Percentiles rank a stretch among this genome's conserved stretches.
Conservation (phyloP, 2,113 vertebrate species). For the Semnornis frantzii region DNA sequence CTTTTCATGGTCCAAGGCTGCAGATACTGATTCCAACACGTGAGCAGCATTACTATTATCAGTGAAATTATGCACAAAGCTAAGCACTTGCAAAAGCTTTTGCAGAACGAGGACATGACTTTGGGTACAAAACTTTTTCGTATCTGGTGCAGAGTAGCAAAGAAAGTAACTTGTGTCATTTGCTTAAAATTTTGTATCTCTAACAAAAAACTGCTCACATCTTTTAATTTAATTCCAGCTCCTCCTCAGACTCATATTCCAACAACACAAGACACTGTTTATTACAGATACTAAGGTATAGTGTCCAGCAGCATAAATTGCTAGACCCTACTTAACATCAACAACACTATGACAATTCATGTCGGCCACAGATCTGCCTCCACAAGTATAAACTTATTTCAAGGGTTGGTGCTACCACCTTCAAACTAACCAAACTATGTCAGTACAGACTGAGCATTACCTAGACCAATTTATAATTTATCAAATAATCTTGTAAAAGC, state of each 20-base stretch:
- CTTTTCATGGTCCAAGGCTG: neutral
- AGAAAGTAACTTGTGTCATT: neutral
- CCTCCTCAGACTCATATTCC: neutral
- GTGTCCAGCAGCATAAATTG: neutral
- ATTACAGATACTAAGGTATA: neutral
- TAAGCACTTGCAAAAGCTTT: neutral
- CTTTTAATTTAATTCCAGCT: neutral
- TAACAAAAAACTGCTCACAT: neutral
- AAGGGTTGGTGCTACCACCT: neutral
- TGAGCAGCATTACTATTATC: neutral
- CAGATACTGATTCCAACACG: fast-evolving
- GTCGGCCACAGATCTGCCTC: neutral
- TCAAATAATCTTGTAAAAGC: constrained; percentile 58
- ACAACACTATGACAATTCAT: neutral
- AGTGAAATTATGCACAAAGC: neutral
- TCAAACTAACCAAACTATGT: constrained; percentile 8
- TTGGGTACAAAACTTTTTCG: neutral
- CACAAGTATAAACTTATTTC: neutral
- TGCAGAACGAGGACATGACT: neutral
- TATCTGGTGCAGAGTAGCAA: neutral
- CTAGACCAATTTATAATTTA: constrained; percentile 61
- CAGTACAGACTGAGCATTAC: neutral
- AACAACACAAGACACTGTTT: neutral
- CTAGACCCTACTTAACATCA: neutral
- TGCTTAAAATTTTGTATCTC: neutral